phyloP scores from a whole-genome alignment of 2,797 vertebrate genomes.

The Dicrostonyx torquatus region DNA sequence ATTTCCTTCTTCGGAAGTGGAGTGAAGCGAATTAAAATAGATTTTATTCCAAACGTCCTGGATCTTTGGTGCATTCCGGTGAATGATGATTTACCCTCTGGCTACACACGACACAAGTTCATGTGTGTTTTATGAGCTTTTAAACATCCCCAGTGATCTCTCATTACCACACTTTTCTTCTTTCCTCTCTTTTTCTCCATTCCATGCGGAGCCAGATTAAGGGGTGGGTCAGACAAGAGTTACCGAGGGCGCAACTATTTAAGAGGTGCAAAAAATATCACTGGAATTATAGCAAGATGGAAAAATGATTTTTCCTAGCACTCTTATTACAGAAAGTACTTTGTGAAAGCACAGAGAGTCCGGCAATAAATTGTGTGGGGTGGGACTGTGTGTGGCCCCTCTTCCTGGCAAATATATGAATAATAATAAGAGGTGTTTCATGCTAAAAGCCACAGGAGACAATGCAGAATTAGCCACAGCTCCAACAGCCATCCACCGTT shows the following conservation, averaged over 20 bases:
- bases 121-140: constrained; percentile 67
- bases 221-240: constrained; percentile 43
- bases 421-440: constrained; percentile 10
- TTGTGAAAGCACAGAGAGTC: constrained; percentile 36
- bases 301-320: constrained; percentile 69
- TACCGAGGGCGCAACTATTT: constrained; percentile 63
- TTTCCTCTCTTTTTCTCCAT: constrained; percentile 33
- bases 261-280: constrained; percentile 74
- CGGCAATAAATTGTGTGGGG: constrained; percentile 35
- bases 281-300: constrained; percentile 64
- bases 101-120: constrained; percentile 62
- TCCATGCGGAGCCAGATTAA: constrained; percentile 4
- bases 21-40: constrained; percentile 53
- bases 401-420: constrained; percentile 31
- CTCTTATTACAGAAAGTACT: constrained; percentile 26
- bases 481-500: neutral
- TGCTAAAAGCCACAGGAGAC: neutral
- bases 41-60: constrained; percentile 50
- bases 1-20: constrained; percentile 51
- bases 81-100: constrained; percentile 50
- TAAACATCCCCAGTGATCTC: constrained; percentile 60
- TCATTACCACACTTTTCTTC: constrained; percentile 57
- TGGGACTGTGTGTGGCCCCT: constrained; percentile 56
- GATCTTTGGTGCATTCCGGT: constrained; percentile 48
- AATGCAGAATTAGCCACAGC: neutral